These are phyloP conservation scores for Cyrtorhinus lividipennis DNA, from an alignment of 1,140 invertebrate genomes.

Conservation along the genomic window DNA sequence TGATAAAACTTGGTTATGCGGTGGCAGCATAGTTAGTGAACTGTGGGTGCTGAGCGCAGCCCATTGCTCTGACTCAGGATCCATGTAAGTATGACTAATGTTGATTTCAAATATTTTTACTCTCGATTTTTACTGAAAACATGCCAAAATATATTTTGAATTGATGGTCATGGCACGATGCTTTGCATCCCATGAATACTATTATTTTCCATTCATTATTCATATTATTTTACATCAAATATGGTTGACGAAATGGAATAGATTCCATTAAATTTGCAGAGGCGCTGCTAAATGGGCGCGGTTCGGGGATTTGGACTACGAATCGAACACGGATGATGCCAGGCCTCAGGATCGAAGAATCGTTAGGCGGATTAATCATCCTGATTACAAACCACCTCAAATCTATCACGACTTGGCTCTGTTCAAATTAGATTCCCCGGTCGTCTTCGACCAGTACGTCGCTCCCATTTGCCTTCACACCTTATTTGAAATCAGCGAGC, in stretches of 20 bases:
- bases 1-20: conserved; percentile 29
- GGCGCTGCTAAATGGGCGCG: conserved; percentile 27
- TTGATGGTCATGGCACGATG: no score
- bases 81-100: no score
- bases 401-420: conserved; percentile 33
- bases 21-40: conserved; percentile 37
- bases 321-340: conserved; percentile 17
- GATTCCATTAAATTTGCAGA: not conserved
- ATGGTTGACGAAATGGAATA: no score
- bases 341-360: conserved; percentile 26
- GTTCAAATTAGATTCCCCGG: conserved; percentile 26
- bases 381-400: conserved; percentile 34
- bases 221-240: not conserved
- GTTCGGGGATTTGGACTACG: conserved; percentile 30
- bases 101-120: no score
- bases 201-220: conserved; percentile 5
- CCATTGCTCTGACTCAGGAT: no score
- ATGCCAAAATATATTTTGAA: no score
- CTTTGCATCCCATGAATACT: no score
- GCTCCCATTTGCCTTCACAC: conserved; percentile 34
- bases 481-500: conserved; percentile 14
- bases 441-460: conserved; percentile 28
- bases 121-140: no score
- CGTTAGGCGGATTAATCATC: conserved; percentile 29
- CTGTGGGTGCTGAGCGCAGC: conserved; percentile 37